Conservation (phyloP, 2,888 invertebrate genomes). For the Drosophila picticornis region DNA sequence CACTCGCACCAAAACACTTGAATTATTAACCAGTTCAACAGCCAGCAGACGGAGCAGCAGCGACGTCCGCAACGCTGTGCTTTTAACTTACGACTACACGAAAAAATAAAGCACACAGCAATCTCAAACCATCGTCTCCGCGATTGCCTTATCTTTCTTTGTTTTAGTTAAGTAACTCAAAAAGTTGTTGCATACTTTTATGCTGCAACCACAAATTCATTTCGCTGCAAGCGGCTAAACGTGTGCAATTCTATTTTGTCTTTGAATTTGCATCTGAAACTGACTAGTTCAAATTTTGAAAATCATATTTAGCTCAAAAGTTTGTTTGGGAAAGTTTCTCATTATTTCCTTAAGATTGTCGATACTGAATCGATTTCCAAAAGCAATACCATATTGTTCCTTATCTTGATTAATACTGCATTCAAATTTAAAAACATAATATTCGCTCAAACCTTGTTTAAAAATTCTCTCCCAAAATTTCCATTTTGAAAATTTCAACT, state of each 20-base stretch:
- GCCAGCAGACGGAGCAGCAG: constrained; percentile 1
- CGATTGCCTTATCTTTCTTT: no score
- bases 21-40: constrained; percentile 7
- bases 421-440: not conserved
- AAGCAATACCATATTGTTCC: not conserved
- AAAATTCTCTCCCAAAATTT: not conserved
- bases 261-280: not conserved
- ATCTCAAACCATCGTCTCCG: no score
- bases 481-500: not conserved
- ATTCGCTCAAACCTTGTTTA: not conserved
- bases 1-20: constrained; percentile 11
- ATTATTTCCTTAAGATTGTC: not conserved
- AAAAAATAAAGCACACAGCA: no score
- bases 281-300: not conserved
- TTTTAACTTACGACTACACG: constrained; percentile 57
- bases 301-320: not conserved
- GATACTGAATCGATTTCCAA: not conserved
- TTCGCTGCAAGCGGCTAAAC: constrained; percentile 9
- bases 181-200: constrained; percentile 46
- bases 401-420: not conserved
- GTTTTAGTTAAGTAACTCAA: not conserved
- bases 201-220: not conserved
- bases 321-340: not conserved
- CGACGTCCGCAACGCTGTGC: constrained; percentile 58
- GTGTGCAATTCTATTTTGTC: not conserved